Base-by-base conservation (phyloP, 1,140 invertebrate species). In the Drosophila albomicans region DNA sequence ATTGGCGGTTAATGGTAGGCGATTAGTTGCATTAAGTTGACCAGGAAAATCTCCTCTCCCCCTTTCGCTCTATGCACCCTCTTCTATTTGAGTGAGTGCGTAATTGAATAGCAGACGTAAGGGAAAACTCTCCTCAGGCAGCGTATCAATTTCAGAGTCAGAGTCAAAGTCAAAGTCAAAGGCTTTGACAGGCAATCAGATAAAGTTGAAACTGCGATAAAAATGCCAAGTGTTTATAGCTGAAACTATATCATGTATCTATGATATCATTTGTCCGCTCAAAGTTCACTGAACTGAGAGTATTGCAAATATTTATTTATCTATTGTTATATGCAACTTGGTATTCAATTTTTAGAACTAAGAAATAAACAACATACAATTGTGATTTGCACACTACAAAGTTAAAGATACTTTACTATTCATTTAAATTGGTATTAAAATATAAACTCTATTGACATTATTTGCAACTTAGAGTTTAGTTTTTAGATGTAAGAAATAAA, bases 1-100 rank as follows among this genome's bases (percentile, higher is more conserved):
- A 81, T 91, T 88, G 81, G 76, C 78, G 73, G 76, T 81, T 91
- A 91, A 91, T 91, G 88, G 63, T 35, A 56, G 51, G 73, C 89
- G 88, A 91, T 91, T 88, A 91, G 81, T 71, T 78, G 80, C 75
- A 64, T 66, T 76, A 72, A 76, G 52, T 76, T 76, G 62, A 70
- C 68, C 73, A 76, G 30, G 54, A 58, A 52, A 13, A 56, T 4
- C 3, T 13, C 20, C 54, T 11, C 7, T 28, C 10, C 1, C 25
- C 1, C 38, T 13, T 25, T n/a, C 13, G 8, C 7, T 4, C 15
- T 3, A 3, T 25, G 20, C 20, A 25, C 20, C 35, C 45, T 57
- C 28, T 38, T 38, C 51, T 25, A 35, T 49, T 75, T 59, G 73
- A 75, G 54, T 75, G 71, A 48, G 64, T 54, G 59, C 45, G 72